Base-by-base conservation (phyloP, 2,113 vertebrate genomes). In the Cyanistes caeruleus region DNA sequence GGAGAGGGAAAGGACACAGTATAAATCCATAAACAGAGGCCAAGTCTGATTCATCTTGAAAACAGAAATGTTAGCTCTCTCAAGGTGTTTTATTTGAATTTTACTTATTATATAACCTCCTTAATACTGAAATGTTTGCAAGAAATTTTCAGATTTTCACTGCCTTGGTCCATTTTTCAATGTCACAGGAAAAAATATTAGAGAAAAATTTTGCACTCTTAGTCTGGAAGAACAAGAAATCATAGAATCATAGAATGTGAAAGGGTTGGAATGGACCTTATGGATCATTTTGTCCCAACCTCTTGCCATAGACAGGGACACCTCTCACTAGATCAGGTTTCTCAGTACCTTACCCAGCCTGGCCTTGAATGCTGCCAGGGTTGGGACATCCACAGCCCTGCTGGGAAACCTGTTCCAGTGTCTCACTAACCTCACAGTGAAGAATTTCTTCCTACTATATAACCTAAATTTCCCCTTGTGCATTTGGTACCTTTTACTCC, bases 241-340 rank as follows among this genome's bases (percentile, higher is more conserved):
- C 7, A 17, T 17, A 33, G 27, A 63, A 46, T 63, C 11, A 11
- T 16, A 15, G 9, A 35, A 28, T 28, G n/a, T 15, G 18, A 15
- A 52, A 22, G 5, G 22, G 4, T 46, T 77, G 63, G 10, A 46
- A 46, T 23, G 3, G 18, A 33, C 33, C 18, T 60, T 60, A 53
- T 2, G 46, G 27, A 23, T 31, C 4, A 37, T 46, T 27, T 22
- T 2, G 39, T 60, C 22, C 33, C 33, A 37, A 5, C 6, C 14
- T 3, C 2, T 17, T 68, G 27, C 53, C 14, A 5, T 59, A 2
- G 1, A 14, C 27, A 68, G 53, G 6, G 14, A 7, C 5, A 52
- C 3, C 9, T 87, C 33, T 1, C 33, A 27, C 22, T 33, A 52
- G 22, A 28, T 5, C 37, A 7, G 27, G 22, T 33, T 44, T 0